A percentile compares a stretch with the other conserved stretches of the same genome.
These are phyloP conservation scores for Thalassarche chlororhynchos DNA, from an alignment of 2,113 vertebrate species.

Conservation along the genomic window DNA sequence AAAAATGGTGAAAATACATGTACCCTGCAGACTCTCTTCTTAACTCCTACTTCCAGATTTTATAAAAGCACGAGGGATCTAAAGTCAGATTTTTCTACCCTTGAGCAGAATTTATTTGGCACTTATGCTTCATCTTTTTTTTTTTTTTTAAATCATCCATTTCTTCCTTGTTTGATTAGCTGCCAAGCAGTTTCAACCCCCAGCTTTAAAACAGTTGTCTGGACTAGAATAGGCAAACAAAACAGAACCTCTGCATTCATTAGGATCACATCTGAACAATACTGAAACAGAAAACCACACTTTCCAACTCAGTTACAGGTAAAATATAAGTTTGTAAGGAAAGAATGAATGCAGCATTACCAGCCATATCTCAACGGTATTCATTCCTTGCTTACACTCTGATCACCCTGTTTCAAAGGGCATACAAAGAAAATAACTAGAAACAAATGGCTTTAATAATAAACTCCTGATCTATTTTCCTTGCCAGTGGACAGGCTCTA, in stretches of 20 bases:
- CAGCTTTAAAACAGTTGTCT: neutral
- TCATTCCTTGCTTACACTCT: neutral
- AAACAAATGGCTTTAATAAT: neutral
- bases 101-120: neutral
- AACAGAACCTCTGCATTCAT: neutral
- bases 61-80: neutral
- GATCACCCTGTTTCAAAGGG: neutral
- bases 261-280: neutral
- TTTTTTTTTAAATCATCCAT: neutral
- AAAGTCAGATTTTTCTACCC: neutral
- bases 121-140: neutral
- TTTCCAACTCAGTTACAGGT: neutral
- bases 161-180: conserved; percentile 27
- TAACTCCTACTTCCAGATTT: neutral
- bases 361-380: neutral
- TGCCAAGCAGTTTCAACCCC: conserved; percentile 12
- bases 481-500: neutral
- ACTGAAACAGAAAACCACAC: neutral
- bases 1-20: neutral
- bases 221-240: neutral
- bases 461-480: neutral
- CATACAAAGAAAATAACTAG: neutral
- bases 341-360: neutral
- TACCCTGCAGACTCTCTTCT: neutral
- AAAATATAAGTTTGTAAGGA: neutral